Percentiles rank a stretch among this genome's conserved stretches.
phyloP scores from a whole-genome alignment of 2,113 vertebrate genomes.

The Pterophyllum scalare region DNA sequence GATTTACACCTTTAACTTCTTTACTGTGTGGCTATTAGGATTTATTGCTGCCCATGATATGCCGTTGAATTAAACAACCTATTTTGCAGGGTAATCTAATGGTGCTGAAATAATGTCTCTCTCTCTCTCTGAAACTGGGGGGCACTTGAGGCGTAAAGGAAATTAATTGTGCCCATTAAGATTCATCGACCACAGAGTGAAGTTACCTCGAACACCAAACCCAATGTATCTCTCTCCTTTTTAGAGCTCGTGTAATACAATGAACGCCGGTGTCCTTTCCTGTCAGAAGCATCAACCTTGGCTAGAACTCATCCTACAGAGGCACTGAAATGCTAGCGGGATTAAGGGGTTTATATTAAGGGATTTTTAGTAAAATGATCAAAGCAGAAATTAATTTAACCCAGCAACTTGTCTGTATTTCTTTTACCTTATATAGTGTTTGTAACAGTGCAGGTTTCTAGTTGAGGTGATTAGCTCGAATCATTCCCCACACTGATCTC shows the following conservation, averaged over 20 bases:
- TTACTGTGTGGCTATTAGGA: conserved; percentile 67
- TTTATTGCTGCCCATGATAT: conserved; percentile 68
- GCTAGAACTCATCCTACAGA: conserved; percentile 20
- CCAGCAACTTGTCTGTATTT: conserved; percentile 26
- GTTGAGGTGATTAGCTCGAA: conserved; percentile 51
- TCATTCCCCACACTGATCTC: conserved; percentile 54
- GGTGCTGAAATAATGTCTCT: conserved; percentile 77
- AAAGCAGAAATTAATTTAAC: conserved; percentile 62
- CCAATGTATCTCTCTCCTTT: conserved; percentile 45
- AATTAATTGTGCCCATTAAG: conserved; percentile 80
- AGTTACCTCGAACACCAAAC: conserved; percentile 55
- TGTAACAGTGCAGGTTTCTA: neutral
- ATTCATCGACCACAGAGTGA: conserved; percentile 72
- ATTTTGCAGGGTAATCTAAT: conserved; percentile 74
- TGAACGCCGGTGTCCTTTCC: conserved; percentile 50
- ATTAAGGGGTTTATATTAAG: conserved; percentile 46
- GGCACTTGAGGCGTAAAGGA: conserved; percentile 71
- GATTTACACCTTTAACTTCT: conserved; percentile 69
- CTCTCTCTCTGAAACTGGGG: conserved; percentile 64
- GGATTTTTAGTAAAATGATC: conserved; percentile 45
- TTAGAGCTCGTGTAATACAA: conserved; percentile 36
- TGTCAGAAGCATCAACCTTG: conserved; percentile 65
- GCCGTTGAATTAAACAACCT: conserved; percentile 69
- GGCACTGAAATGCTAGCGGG: conserved; percentile 11
- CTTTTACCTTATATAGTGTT: conserved; percentile 2